Base-by-base conservation (phyloP, 2,888 invertebrate species). In the Mactromeris polynyma region DNA sequence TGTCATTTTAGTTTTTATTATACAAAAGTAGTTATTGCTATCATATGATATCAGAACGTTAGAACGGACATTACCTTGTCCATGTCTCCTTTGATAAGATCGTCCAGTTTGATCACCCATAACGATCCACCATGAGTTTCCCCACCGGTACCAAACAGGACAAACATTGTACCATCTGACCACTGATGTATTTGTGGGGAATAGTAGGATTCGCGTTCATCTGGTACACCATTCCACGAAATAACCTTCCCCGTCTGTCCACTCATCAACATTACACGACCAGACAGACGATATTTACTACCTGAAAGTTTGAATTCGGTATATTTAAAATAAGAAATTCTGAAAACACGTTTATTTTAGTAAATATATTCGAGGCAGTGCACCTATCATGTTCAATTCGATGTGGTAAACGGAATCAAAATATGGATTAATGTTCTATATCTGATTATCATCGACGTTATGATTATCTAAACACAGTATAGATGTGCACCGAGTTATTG, bases 101-200 rank as follows among this genome's bases (percentile, higher is more conserved):
- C 96, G 36, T 97, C 97, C 42, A 98, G 96, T 0, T 97, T 97
- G 38, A 98, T 97, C 3, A 97, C 97, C 96, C 98, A 98, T 26
- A 98, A 97, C 58, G 98, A 98, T 2, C 98, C 98, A 0, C 98
- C 97, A 78, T 98, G 97, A 73, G 97, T 98, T 93, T 98, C 98
- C 2, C 98, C 98, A 0, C 98, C 98, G 0, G 98, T 98, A 21
- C 98, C 98, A 94, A 98, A 97, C 83, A 98, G 96, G 58, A 98
- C 97, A 83, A 97, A 96, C 90, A 97, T 97, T 64, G 96, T 97
- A n/a, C 98, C 97, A 88, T 95, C 95, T 64, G 85, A 58, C 38
- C 92, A 90, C 42, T 90, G 90, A 86, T 95, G 93, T 2, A 98
- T 96, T 96, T 98, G 98, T 0, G 98, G 98, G 38, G 98, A 98